Evolutionary conservation across 2,888 invertebrate species (phyloP).

Genomic region (Phortica magna): DNA sequence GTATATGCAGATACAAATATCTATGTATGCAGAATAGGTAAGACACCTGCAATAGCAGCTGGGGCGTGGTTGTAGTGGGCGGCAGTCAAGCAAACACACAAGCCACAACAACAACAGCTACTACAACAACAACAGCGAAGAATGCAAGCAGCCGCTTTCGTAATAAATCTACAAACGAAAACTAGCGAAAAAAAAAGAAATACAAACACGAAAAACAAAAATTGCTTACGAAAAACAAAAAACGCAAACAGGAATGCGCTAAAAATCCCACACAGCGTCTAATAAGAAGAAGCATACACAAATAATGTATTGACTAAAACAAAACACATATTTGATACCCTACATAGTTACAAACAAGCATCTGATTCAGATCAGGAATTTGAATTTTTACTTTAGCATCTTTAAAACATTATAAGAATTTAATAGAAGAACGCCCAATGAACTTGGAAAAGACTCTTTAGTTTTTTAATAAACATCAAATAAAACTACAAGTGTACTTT

Average conservation of each 20-base stretch:
- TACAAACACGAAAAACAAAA: not conserved
- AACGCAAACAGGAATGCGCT: slow-evolving; percentile 7
- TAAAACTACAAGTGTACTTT: too few species aligned
- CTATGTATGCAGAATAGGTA: not conserved
- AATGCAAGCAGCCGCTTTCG: slow-evolving; percentile 24
- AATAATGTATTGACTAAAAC: not conserved
- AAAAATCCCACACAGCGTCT: slow-evolving; percentile 25
- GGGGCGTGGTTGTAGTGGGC: not conserved
- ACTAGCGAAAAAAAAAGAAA: slow-evolving; percentile 1
- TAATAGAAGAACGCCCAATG: too few species aligned
- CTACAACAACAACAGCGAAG: not conserved
- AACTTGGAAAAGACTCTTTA: too few species aligned
- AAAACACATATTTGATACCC: not conserved
- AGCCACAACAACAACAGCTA: not conserved
- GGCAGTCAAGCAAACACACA: not conserved
- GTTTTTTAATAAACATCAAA: too few species aligned
- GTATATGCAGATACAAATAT: too few species aligned
- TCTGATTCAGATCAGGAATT: too few species aligned
- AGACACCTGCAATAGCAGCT: slow-evolving; percentile 23
- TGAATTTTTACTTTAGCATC: too few species aligned
- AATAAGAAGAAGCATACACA: not conserved
- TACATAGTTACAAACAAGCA: not conserved
- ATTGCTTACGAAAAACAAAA: not conserved
- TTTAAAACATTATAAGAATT: too few species aligned
- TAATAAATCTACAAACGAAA: slow-evolving; percentile 10